Evolutionary conservation across 2,888 invertebrate species (phyloP), one percentile per base, ranked within the genome.

Genomic region (Phyto melanocephala): DNA sequence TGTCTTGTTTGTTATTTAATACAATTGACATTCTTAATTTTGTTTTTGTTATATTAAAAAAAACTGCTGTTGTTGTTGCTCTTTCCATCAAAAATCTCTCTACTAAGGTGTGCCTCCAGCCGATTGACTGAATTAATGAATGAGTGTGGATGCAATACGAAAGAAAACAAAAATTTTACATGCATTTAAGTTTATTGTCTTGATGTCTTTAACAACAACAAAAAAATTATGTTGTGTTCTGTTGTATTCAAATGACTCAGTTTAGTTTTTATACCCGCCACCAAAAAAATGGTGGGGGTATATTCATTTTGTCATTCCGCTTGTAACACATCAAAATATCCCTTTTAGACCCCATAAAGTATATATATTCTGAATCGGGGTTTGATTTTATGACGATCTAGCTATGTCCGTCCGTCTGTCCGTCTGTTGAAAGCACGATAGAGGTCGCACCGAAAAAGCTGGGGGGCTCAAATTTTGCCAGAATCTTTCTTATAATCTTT

Each of bases 181-280:
- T 74, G 79, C 79, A 80, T 74, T 80, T 72, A 80, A 80, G 79
- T 74, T 74, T 37, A 47, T 74, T 67, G 72, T 74, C 24, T 80
- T 45, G 42, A 71, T 47, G 47, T 37, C 70, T 78, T 50, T 28
- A 28, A 28, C 28, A 28, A 28, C 3, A 28, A 28, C 28, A 56
- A 37, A 74, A 65, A 42, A 47, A 50, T 60, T 63, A 15, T 15
- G 7, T 65, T 68, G 40, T 33, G 13, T 67, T 60, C 52, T 45
- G 71, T 58, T 72, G 50, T 67, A 72, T 67, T 67, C 65, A 72
- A 79, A 67, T 79, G 79, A 80, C 70, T 80, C 76, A 80, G 24
- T 50, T 56, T 54, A 37, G 3, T 13, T 56, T 60, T 40, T 22
- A n/a, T n/a, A n/a, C n/a, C n/a, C n/a, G n/a, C n/a, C n/a, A n/a